Conservation (phyloP, 35 echinoderm and acorn worm species). For the Apostichopus japonicus region DNA sequence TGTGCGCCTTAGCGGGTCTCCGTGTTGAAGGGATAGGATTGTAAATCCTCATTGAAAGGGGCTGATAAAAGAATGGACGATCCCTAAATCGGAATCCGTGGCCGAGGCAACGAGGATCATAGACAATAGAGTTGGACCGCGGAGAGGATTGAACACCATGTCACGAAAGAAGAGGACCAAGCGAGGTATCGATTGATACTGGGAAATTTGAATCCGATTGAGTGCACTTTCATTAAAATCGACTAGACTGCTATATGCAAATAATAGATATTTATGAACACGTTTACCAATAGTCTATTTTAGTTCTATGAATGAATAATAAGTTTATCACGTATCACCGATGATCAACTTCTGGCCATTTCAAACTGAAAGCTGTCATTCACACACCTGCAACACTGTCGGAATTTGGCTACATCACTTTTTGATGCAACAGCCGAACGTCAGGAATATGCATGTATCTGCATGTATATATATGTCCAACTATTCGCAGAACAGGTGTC, state of each 20-base stretch:
- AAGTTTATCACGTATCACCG: no score
- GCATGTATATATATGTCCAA: no score
- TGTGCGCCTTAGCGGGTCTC: not conserved
- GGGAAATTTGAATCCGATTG: not conserved
- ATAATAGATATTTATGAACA: not conserved
- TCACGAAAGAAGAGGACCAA: not conserved
- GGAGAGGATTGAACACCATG: not conserved
- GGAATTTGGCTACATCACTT: no score
- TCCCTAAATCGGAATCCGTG: not conserved
- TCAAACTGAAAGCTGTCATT: no score
- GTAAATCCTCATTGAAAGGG: not conserved
- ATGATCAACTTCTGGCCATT: no score
- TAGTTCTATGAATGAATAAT: not conserved
- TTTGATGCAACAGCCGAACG: no score
- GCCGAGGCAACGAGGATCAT: slow-evolving; percentile 15
- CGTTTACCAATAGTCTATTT: not conserved
- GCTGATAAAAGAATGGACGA: not conserved
- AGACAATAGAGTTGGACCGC: not conserved
- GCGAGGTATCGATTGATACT: not conserved
- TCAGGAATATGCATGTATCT: no score
- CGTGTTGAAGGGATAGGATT: not conserved
- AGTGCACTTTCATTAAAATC: not conserved
- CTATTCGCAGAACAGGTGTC: no score
- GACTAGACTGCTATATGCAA: not conserved
- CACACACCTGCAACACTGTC: no score